Base-by-base conservation (phyloP, 2,888 invertebrate species). In the Tanytarsus gracilentus region DNA sequence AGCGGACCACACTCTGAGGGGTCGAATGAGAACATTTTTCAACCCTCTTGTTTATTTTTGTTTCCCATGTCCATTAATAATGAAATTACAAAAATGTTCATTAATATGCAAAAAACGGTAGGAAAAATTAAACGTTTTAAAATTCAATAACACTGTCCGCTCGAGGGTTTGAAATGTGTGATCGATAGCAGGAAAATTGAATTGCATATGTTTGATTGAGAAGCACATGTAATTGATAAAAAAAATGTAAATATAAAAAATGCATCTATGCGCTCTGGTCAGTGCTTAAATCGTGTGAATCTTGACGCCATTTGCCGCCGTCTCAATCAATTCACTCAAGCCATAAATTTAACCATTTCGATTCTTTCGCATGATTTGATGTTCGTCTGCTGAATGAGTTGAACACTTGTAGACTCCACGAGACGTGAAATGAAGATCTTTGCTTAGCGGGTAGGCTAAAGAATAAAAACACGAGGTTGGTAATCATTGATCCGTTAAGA, bases 21-120 rank as follows among this genome's bases (percentile, higher is more conserved):
- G 5, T 29, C 9, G 9, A n/a, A 33, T 2, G n/a, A 33, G n/a
- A 33, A 33, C n/a, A 11, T 33, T 5, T 11, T 33, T 33, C n/a
- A 9, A 33, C 33, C 33, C 33, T 33, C 33, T 56, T 58, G 23
- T 58, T 58, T 44, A 58, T 25, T 11, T 29, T 29, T 18, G 6
- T 48, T 58, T 58, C 58, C 58, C 58, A 58, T 44, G 58, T 30
- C 48, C 44, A 58, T 58, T 40, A 55, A 40, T 55, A 55, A 39
- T 16, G n/a, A 14, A 44, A 44, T 8, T 29, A 48, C 29, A 48
- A 26, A 16, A 29, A 26, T 2, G 11, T 16, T 29, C 30, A 48
- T 44, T 58, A 48, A 48, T 18, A 58, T 58, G 44, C 58, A 58
- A 21, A 58, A 58, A 56, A 49, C 14, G 26, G 39, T 36, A 11